Base-by-base conservation (phyloP, 23 tunicate genomes). In the Trididemnum miniatum region DNA sequence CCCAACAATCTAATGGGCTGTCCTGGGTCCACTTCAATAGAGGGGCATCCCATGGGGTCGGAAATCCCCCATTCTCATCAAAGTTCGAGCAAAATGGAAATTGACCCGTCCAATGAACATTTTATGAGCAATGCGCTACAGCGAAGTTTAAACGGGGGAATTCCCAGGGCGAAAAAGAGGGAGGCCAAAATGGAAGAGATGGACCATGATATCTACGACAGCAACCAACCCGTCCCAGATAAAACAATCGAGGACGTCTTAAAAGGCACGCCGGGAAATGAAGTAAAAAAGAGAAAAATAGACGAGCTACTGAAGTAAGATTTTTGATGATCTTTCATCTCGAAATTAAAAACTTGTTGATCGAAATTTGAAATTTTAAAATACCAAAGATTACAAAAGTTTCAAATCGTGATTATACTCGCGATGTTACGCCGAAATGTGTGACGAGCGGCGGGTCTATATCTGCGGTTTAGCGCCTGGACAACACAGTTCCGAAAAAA, bases 241-340 rank as follows among this genome's bases (percentile, higher is more conserved):
- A 88, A 82, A 34, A 75, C 83, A 60, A 88, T 88, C 54, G 93
- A 88, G 24, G 98, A 88, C 34, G 84, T 93, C 35, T 51, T 93
- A 50, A 83, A 93, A 78, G 93, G 98, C 31, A 65, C 86, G 29
- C 87, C 89, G 0, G 98, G 98, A 59, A 83, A 88, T 59, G 98
- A 88, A 34, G 35, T 57, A 23, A 72, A 79, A 26, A 93, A 85
- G 44, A 65, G 59, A 44, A 35, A 80, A 34, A 83, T 81, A 1
- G 98, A 93, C 5, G 59, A 60, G 20, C 80, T 84, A 64, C 79
- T 90, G 25, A 90, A 77, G 89, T 84, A 34, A 80, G 93, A n/a
- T n/a, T n/a, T n/a, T n/a, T n/a, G n/a, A n/a, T n/a, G n/a, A n/a
- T n/a, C n/a, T n/a, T n/a, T n/a, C n/a, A n/a, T n/a, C n/a, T n/a